Percentiles rank a stretch among this genome's conserved stretches.
Evolutionary conservation across 2,797 vertebrate species (phyloP).

Genomic region (Peromyscus attwateri): DNA sequence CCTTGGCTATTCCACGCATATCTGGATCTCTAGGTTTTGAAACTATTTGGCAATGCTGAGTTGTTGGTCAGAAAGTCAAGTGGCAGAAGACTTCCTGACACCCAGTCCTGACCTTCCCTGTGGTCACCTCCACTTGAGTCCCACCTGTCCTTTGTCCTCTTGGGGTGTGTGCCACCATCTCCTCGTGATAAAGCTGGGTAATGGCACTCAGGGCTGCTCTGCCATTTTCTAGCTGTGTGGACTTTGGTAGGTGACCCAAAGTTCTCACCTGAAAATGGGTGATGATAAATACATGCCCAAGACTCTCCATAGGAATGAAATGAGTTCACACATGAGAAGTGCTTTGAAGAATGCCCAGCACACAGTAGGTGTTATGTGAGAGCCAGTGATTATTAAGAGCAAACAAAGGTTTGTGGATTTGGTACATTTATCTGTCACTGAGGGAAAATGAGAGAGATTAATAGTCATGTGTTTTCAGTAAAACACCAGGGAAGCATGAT

Average conservation of each 20-base stretch:
- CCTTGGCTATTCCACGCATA: not conserved
- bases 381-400: not conserved
- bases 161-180: not conserved
- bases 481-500: not conserved
- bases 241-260: not conserved
- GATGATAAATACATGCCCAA: not conserved
- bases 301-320: not conserved
- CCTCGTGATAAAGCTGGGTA: not conserved
- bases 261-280: conserved; percentile 32
- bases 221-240: not conserved
- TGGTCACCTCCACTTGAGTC: not conserved
- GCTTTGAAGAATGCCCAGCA: not conserved
- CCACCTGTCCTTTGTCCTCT: not conserved
- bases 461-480: not conserved
- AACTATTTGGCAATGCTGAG: not conserved
- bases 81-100: not conserved
- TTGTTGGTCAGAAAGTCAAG: not conserved
- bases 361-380: not conserved
- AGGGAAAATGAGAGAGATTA: not conserved
- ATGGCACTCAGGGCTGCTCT: not conserved
- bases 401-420: not conserved
- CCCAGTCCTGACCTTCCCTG: not conserved
- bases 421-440: not conserved
- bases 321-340: not conserved
- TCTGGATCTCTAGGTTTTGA: conserved; percentile 40